phyloP scores from a whole-genome alignment of 2,797 vertebrate genomes.

The Tenualosa thibaudeaui region DNA sequence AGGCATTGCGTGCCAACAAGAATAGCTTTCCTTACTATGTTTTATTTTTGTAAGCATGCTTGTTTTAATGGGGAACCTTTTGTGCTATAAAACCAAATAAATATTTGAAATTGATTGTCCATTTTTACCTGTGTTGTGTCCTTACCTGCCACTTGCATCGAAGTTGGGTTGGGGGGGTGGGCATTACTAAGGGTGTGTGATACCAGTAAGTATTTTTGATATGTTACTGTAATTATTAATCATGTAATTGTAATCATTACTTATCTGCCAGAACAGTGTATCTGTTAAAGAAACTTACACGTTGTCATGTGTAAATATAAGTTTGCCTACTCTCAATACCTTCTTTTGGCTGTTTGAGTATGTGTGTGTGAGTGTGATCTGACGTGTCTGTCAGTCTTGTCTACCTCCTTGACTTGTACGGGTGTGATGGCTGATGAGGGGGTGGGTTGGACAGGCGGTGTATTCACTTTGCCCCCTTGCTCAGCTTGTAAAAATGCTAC shows the following conservation, averaged over 20 bases:
- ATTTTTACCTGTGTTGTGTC: not conserved
- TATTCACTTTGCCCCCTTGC: constrained; percentile 29
- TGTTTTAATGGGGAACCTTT: not conserved
- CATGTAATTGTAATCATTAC: no score
- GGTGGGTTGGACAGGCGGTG: not conserved
- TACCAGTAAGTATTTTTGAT: no score
- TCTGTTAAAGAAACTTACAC: not conserved
- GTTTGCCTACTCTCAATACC: not conserved
- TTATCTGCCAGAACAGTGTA: no score
- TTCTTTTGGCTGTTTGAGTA: not conserved
- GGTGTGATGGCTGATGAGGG: not conserved
- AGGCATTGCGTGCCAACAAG: not conserved
- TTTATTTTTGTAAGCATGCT: constrained; percentile 44
- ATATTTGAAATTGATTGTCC: not conserved
- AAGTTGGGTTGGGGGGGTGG: no score
- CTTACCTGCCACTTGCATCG: not conserved
- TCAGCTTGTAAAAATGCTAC: constrained; percentile 47
- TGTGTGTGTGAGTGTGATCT: not conserved
- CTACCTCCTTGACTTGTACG: not conserved
- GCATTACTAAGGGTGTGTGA: no score
- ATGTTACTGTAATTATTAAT: no score
- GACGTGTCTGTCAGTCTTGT: constrained; percentile 16
- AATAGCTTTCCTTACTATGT: not conserved
- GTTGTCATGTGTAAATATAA: not conserved
- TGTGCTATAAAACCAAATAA: constrained; percentile 37